Evolutionary conservation across 2,113 vertebrate genomes (phyloP).

Genomic region (Corydoras sp.): DNA sequence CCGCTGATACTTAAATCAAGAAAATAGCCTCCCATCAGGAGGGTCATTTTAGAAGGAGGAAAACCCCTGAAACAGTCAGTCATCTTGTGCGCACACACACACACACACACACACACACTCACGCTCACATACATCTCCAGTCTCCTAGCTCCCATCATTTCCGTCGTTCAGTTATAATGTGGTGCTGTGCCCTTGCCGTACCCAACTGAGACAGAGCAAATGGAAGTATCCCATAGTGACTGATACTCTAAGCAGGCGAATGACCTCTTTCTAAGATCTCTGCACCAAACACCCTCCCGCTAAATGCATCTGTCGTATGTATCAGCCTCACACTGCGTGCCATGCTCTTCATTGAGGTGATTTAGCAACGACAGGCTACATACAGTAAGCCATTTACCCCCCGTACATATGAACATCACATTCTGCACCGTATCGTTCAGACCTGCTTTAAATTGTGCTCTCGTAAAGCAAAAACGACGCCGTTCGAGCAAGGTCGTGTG

Average conservation of each 20-base stretch:
- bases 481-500: neutral
- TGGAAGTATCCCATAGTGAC: constrained; percentile 31
- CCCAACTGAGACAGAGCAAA: constrained; percentile 27
- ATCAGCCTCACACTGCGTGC: constrained; percentile 62
- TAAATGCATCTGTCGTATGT: constrained; percentile 39
- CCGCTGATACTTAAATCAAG: constrained; percentile 64
- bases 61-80: constrained; percentile 53
- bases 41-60: constrained; percentile 67
- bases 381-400: constrained; percentile 64
- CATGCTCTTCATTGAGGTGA: constrained; percentile 65
- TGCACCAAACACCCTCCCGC: constrained; percentile 12
- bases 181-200: constrained; percentile 27
- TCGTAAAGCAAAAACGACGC: constrained; percentile 2
- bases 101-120: constrained; percentile 29
- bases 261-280: constrained; percentile 17
- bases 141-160: constrained; percentile 35
- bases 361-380: constrained; percentile 59
- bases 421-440: constrained; percentile 49
- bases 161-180: constrained; percentile 28
- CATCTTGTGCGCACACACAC: constrained; percentile 35
- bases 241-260: constrained; percentile 35
- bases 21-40: constrained; percentile 68
- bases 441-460: constrained; percentile 4
- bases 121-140: constrained; percentile 27
- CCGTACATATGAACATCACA: constrained; percentile 46